Evolutionary conservation across 2,797 vertebrate species (phyloP), one percentile per base, ranked within the genome.

Genomic region (Mormyrus hasselquistii): DNA sequence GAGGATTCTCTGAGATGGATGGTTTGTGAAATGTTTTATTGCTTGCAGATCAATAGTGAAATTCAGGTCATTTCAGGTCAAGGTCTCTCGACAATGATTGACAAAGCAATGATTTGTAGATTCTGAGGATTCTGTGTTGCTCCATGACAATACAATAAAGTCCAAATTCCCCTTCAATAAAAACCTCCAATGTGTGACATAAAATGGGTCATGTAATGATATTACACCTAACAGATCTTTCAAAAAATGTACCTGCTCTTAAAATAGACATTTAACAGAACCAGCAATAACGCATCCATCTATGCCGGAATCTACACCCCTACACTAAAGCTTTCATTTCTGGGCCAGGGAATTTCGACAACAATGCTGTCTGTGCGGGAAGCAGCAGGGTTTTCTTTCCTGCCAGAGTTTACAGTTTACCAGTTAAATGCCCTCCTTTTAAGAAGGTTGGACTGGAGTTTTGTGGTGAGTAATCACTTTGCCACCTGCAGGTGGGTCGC

Each of bases 381-480:
- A 84, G 52, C 90, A 83, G 90, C 85, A 12, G 53, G 87, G 25
- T 34, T 57, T 3, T 3, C 82, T 89, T 88, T 85, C 89, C 87
- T 91, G 55, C 86, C 73, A 91, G 65, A 88, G 89, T 90, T 93
- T 93, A 91, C 93, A 93, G 94, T 94, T 95, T 94, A 94, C 92
- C 92, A 91, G 93, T 92, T 95, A 95, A 96, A 95, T 47, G 91
- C 50, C 90, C 91, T 93, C 92, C 89, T 93, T 94, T 94, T 92
- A 92, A 91, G 92, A 89, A 93, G 93, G 94, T 92, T 93, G 92
- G 91, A 91, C 93, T 90, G 53, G 91, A 92, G 92, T 94, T 95
- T 94, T 92, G 92, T 92, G 92, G 91, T 94, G 94, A 94, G 92
- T 95, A 95, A 96, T 95, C 94, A 92, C 94, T 92, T 93, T 92